Evolutionary conservation across 2,888 invertebrate species (phyloP), one percentile per base, ranked within the genome.

Genomic region (Eupsilia transversa): DNA sequence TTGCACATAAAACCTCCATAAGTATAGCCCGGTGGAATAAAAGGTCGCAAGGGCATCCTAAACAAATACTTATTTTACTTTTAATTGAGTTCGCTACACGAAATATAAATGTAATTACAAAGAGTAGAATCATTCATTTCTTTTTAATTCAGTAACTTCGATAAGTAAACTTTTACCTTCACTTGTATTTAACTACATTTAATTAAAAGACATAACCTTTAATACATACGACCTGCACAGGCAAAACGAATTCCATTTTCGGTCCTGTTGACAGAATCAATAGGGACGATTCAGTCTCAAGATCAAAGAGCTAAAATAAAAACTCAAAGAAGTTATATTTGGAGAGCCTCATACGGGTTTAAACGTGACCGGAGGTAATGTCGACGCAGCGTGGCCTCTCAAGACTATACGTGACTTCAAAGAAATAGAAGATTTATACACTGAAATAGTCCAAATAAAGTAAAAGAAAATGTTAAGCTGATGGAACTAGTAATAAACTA

Each of bases 401-500:
- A 72, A 75, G 54, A 72, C 14, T 43, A 66, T 49, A 75, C 75
- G 82, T 82, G 83, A 72, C 75, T 69, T 64, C 38, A 17, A 64
- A 73, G 56, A 72, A 46, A 72, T 59, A 60, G 74, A 60, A 65
- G 57, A 66, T 71, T 27, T 54, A 66, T 46, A 30, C n/a, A 38
- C 35, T 54, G 41, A 41, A 79, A 75, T 49, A 49, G 41, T 52
- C 20, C 63, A 56, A 79, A 63, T 63, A 66, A 66, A 66, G 57
- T 83, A 69, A 63, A 74, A 57, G 59, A 74, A 49, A 72, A 68
- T 30, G 41, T 79, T 35, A 12, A 41, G 23, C 57, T 79, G 68
- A 83, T 83, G 69, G 83, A 59, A 83, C 69, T 67, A 30, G 74
- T 72, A 41, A 65, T 79, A 74, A 83, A 83, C 33, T 72, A 65